A percentile compares a stretch with the other conserved stretches of the same genome.
Evolutionary conservation across 2,888 invertebrate species (phyloP).

Genomic region (Rutpela maculata): DNA sequence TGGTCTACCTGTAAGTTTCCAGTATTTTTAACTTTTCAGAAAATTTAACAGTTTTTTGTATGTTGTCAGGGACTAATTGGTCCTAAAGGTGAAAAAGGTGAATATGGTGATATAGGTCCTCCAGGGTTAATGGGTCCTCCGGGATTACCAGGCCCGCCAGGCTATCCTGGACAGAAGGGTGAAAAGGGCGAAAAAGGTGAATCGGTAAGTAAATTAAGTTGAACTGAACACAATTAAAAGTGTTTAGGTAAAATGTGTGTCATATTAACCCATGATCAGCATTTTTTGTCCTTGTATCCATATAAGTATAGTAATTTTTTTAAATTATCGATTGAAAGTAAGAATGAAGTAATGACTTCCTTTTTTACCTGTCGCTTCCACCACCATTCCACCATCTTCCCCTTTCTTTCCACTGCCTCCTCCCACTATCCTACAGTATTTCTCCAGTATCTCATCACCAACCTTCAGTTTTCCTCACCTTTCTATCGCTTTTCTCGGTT

Average conservation of each 20-base stretch:
- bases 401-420: too few relatives aligned
- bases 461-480: too few relatives aligned
- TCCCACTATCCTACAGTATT: too few relatives aligned
- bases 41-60: constrained; percentile 18
- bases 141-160: constrained; percentile 87
- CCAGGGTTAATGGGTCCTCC: constrained; percentile 97
- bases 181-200: constrained; percentile 95
- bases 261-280: not conserved
- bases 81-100: constrained; percentile 91
- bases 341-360: not conserved
- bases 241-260: too few relatives aligned
- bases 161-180: constrained; percentile 92
- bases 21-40: constrained; percentile 16
- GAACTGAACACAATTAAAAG: not conserved
- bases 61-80: constrained; percentile 83
- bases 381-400: too few relatives aligned
- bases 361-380: too few relatives aligned
- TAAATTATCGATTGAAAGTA: not conserved
- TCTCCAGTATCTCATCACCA: too few relatives aligned
- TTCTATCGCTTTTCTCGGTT: too few relatives aligned
- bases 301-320: not conserved
- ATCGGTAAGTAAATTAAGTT: constrained; percentile 81
- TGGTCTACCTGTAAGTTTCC: constrained; percentile 82
- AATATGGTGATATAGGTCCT: constrained; percentile 93
- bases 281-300: not conserved